phyloP scores from a whole-genome alignment of 2,797 vertebrate species.

The Pseudochirops cupreus region DNA sequence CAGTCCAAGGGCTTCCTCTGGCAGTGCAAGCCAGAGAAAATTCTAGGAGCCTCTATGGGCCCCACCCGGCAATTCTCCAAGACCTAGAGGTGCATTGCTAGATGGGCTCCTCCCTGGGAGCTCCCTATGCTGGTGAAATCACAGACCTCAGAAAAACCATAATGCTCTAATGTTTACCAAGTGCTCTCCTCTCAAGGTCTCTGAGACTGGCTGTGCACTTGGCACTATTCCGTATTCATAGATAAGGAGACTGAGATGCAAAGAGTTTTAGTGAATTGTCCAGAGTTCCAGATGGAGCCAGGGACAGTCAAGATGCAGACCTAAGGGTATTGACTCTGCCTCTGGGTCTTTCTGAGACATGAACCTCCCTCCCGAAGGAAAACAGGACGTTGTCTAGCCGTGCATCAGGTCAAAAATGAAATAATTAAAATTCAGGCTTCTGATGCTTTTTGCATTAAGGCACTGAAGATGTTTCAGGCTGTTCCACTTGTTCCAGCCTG shows the following conservation, averaged over 20 bases:
- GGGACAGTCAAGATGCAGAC: background rate
- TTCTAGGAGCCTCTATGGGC: background rate
- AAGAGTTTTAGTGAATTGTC: background rate
- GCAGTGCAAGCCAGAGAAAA: background rate
- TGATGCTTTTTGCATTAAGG: constrained; percentile 63
- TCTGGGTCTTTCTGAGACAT: background rate
- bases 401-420: constrained; percentile 69
- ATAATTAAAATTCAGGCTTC: constrained; percentile 31
- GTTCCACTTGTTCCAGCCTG: constrained; percentile 70
- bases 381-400: background rate
- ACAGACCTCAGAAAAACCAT: background rate
- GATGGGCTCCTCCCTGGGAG: background rate
- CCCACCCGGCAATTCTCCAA: background rate
- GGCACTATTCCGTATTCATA: background rate
- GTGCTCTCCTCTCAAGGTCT: background rate
- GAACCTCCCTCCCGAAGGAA: background rate
- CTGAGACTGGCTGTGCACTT: background rate
- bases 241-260: background rate
- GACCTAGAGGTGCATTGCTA: background rate
- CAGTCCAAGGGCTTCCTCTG: background rate
- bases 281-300: background rate
- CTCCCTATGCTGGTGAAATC: background rate
- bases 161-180: background rate
- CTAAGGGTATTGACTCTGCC: background rate
- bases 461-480: constrained; percentile 64